phyloP scores from a whole-genome alignment of 2,797 vertebrate species.

The Sebastes umbrosus region DNA sequence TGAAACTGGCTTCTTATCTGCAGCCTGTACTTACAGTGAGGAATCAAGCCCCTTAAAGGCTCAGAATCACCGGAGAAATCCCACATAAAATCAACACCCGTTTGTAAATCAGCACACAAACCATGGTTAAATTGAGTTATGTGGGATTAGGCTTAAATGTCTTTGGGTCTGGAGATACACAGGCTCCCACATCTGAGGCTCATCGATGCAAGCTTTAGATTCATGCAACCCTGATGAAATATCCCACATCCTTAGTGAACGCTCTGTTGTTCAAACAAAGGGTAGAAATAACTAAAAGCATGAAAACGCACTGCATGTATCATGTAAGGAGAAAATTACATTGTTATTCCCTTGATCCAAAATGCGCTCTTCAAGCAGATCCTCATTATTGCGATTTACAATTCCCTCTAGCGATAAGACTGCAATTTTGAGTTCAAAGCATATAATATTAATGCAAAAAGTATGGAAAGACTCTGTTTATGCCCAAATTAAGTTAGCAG shows the following conservation, averaged over 20 bases:
- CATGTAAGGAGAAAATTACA: background rate
- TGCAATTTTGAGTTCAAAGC: background rate
- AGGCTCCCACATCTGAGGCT: slow-evolving; percentile 20
- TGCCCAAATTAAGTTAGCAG: background rate
- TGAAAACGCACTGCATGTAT: background rate
- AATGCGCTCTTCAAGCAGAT: background rate
- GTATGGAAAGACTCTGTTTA: background rate
- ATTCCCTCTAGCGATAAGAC: background rate
- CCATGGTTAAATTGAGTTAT: background rate
- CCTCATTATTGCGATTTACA: slow-evolving; percentile 2
- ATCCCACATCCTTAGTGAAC: background rate
- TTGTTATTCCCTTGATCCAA: background rate
- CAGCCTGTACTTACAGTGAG: slow-evolving; percentile 7
- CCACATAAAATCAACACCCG: slow-evolving; percentile 20
- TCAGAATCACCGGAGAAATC: slow-evolving; percentile 16
- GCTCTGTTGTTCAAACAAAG: slow-evolving; percentile 16
- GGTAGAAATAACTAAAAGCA: background rate
- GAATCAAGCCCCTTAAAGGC: slow-evolving; percentile 22
- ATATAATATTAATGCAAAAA: background rate
- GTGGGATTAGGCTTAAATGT: slow-evolving; percentile 39
- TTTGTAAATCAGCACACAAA: slow-evolving; percentile 12
- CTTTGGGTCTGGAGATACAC: slow-evolving; percentile 12
- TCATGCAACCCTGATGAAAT: slow-evolving; percentile 45
- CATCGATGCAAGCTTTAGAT: slow-evolving; percentile 26
- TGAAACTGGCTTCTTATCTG: slow-evolving; percentile 13